Evolutionary conservation across 2,888 invertebrate species (phyloP).

Genomic region (Lycia hirtaria): DNA sequence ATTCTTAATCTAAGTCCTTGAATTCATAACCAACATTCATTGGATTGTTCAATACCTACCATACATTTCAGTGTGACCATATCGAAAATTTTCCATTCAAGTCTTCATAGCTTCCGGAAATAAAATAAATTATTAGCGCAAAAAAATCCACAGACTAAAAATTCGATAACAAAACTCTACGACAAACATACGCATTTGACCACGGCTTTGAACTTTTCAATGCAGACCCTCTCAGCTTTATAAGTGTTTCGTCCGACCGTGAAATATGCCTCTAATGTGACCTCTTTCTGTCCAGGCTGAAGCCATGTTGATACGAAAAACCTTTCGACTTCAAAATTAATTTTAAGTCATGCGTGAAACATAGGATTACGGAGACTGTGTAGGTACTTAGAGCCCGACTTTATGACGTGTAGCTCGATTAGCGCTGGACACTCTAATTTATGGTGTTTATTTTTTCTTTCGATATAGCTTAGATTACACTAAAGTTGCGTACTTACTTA

Average conservation of each 20-base stretch:
- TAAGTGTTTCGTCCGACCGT: slow-evolving; percentile 33
- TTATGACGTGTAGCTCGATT: slow-evolving; percentile 40
- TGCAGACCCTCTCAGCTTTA: slow-evolving; percentile 23
- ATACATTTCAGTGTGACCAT: no score
- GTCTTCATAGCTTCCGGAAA: no score
- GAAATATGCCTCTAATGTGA: slow-evolving; percentile 37
- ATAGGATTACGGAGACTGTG: slow-evolving; percentile 52
- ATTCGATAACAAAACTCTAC: neutral
- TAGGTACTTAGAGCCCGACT: slow-evolving; percentile 25
- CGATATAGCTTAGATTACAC: neutral
- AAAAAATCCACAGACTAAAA: neutral
- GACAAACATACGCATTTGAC: slow-evolving; percentile 13
- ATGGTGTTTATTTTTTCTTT: neutral
- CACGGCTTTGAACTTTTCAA: slow-evolving; percentile 25
- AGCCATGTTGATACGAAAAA: slow-evolving; percentile 40
- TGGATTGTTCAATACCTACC: no score
- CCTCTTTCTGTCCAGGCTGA: slow-evolving; percentile 35
- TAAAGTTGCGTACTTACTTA: no score
- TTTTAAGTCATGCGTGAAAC: slow-evolving; percentile 56
- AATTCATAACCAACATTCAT: no score
- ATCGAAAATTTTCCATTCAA: no score
- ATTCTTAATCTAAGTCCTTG: no score
- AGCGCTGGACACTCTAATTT: neutral
- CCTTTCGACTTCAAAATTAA: slow-evolving; percentile 50
- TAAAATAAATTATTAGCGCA: neutral